A percentile compares a stretch with the other conserved stretches of the same genome.
Conservation (phyloP, 2,113 vertebrate species). For the Hystrix brachyura region DNA sequence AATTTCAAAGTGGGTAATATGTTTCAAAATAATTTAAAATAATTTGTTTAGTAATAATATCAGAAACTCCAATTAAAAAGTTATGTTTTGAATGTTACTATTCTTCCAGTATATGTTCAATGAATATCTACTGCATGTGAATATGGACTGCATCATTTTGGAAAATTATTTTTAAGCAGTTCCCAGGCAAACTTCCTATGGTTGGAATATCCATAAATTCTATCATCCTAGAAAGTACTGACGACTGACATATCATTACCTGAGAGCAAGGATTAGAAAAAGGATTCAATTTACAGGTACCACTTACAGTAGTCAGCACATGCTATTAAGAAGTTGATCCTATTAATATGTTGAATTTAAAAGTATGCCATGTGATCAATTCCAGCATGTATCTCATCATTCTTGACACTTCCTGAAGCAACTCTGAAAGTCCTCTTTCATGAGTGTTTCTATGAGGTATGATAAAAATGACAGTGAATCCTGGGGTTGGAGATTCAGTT, state of each 20-base stretch:
- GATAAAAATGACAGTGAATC: background rate
- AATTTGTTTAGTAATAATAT: background rate
- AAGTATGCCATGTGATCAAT: background rate
- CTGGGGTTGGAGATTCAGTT: background rate
- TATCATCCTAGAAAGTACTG: background rate
- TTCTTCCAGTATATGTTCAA: background rate
- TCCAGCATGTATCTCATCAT: background rate
- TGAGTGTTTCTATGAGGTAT: background rate
- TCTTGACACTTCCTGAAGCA: background rate
- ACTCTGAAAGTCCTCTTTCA: background rate
- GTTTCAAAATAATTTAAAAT: conserved; percentile 13
- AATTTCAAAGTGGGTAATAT: conserved; percentile 13
- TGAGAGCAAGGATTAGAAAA: background rate
- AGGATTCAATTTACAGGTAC: background rate
- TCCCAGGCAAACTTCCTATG: background rate
- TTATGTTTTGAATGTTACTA: background rate
- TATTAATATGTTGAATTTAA: background rate
- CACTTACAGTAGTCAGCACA: background rate
- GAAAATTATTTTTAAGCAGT: conserved; percentile 12
- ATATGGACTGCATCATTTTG: background rate
- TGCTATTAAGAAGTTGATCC: background rate
- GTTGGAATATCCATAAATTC: background rate
- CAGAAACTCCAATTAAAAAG: background rate
- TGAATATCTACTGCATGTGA: background rate
- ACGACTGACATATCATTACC: background rate